phyloP scores from a whole-genome alignment of 2,797 vertebrate genomes.

The Ptychobarbus kaznakovi region DNA sequence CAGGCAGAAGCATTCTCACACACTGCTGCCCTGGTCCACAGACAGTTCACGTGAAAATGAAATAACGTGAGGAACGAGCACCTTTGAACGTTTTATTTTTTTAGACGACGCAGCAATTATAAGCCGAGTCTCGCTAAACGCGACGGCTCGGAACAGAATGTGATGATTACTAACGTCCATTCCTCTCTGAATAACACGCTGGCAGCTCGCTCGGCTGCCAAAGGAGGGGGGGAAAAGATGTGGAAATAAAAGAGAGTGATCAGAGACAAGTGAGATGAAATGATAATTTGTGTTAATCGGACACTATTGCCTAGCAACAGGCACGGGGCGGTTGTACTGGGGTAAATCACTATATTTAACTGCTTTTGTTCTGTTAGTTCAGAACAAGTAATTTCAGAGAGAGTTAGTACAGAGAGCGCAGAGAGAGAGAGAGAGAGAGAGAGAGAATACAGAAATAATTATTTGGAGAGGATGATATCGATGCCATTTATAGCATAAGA shows the following conservation, averaged over 20 bases:
- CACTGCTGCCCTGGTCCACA: background rate
- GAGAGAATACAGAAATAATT: conserved; percentile 44
- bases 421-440: background rate
- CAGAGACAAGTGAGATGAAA: conserved; percentile 64
- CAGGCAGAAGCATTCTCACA: conserved; percentile 28
- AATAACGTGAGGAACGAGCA: background rate
- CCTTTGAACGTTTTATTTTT: background rate
- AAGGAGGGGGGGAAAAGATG: conserved; percentile 32
- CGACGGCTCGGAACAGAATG: conserved; percentile 30
- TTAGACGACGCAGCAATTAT: conserved; percentile 17
- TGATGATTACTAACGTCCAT: conserved; percentile 48
- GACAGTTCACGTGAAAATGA: conserved; percentile 34
- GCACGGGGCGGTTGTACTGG: conserved; percentile 51
- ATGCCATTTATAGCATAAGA: conserved; percentile 45
- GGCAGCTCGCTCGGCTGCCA: conserved; percentile 35
- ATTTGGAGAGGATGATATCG: conserved; percentile 15
- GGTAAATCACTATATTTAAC: conserved; percentile 69
- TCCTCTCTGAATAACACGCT: conserved; percentile 47
- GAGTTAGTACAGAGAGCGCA: no score
- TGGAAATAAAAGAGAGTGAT: conserved; percentile 55
- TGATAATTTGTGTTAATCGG: conserved; percentile 70
- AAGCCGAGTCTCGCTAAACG: conserved; percentile 6
- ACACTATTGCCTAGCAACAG: conserved; percentile 68
- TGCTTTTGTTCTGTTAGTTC: conserved; percentile 62
- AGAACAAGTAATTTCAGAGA: conserved; percentile 70